phyloP scores from a whole-genome alignment of 2,797 vertebrate species.

The Gouania willdenowi region DNA sequence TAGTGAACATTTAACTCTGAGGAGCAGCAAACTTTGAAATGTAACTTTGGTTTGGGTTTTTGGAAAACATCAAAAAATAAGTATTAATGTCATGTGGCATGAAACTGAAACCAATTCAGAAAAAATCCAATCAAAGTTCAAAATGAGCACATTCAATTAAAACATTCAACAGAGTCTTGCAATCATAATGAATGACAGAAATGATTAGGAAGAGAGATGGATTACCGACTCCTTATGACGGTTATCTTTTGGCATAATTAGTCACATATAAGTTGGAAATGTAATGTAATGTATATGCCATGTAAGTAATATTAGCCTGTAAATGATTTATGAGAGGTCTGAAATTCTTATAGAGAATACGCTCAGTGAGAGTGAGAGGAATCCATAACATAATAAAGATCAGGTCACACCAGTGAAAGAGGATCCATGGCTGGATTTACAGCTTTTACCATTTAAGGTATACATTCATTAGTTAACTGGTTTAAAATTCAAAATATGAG shows the following conservation, averaged over 20 bases:
- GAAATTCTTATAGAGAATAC: conserved; percentile 53
- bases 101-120: conserved; percentile 8
- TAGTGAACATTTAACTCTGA: too few species aligned
- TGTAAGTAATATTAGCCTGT: conserved; percentile 61
- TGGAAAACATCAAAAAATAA: too few species aligned
- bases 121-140: conserved; percentile 31
- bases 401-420: conserved; percentile 9
- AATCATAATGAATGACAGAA: too few species aligned
- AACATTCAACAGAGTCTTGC: too few species aligned
- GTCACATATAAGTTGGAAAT: conserved; percentile 52
- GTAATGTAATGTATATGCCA: conserved; percentile 57
- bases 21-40: too few species aligned
- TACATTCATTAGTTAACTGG: conserved; percentile 17
- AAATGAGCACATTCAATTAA: too few species aligned
- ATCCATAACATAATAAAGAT: conserved; percentile 57
- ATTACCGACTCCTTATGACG: conserved; percentile 10
- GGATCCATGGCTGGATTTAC: conserved; percentile 6
- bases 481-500: conserved; percentile 9
- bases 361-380: conserved; percentile 17
- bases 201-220: neutral
- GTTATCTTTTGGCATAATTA: conserved; percentile 49
- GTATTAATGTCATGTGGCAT: too few species aligned
- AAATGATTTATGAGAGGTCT: conserved; percentile 65
- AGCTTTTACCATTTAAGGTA: neutral
- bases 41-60: too few species aligned